Evolutionary conservation across 2,797 vertebrate genomes (phyloP).

Genomic region (Sebastes reedi): DNA sequence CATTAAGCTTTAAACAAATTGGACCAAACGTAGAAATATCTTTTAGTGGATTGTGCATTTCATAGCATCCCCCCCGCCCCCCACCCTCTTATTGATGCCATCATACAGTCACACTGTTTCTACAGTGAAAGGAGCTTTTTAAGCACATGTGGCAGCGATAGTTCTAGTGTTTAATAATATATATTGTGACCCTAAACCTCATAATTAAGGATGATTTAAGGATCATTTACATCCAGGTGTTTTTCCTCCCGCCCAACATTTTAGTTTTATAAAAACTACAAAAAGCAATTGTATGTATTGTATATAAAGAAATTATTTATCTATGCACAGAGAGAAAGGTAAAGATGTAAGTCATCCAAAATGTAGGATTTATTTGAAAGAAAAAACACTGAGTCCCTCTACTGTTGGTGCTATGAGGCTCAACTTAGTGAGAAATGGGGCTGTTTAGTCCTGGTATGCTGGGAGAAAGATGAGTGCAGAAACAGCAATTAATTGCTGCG

Average conservation of each 20-base stretch:
- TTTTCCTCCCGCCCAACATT: not conserved
- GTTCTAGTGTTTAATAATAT: constrained; percentile 6
- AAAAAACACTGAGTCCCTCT: constrained; percentile 30
- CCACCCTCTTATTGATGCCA: constrained; percentile 8
- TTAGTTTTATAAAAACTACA: constrained; percentile 47
- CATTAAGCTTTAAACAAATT: not conserved
- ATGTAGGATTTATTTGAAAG: constrained; percentile 30
- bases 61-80: not conserved
- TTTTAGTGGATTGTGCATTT: constrained; percentile 4
- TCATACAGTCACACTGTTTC: constrained; percentile 30
- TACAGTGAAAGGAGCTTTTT: constrained; percentile 55
- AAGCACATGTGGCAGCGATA: constrained; percentile 32
- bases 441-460: constrained; percentile 30
- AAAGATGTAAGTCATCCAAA: constrained; percentile 14
- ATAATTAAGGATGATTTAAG: constrained; percentile 13
- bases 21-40: not conserved
- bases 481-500: constrained; percentile 36
- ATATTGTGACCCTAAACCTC: constrained; percentile 23
- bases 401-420: constrained; percentile 68
- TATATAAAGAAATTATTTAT: constrained; percentile 68
- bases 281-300: constrained; percentile 64
- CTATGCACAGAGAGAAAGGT: constrained; percentile 57
- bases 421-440: constrained; percentile 21
- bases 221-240: constrained; percentile 10
- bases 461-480: constrained; percentile 17